phyloP scores from a whole-genome alignment of 2,888 invertebrate species.

The Eledone cirrhosa region DNA sequence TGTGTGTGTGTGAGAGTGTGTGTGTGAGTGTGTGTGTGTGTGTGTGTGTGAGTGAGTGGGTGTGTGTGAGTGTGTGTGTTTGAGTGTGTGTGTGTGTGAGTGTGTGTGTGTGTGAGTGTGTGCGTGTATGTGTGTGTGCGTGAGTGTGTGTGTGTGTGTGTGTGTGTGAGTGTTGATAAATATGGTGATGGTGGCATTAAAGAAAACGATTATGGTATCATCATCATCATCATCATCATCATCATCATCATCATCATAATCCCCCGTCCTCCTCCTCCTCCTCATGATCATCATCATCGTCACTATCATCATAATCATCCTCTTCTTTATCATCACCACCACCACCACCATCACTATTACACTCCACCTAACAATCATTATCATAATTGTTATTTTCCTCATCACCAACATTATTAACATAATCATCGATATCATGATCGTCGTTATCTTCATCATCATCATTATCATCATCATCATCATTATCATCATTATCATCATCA shows the following conservation, averaged over 20 bases:
- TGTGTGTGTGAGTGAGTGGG: no score
- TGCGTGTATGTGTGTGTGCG: no score
- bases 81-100: no score
- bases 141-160: no score
- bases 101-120: no score
- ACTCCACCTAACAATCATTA: neutral
- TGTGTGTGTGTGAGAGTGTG: no score
- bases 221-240: constrained; percentile 6
- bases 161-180: no score
- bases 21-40: no score
- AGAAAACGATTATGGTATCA: no score
- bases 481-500: neutral
- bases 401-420: neutral
- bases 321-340: neutral
- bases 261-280: neutral
- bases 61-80: no score
- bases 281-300: neutral
- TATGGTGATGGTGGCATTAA: no score
- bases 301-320: neutral
- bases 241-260: constrained; percentile 1
- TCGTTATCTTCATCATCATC: neutral
- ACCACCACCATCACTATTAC: neutral
- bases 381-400: neutral
- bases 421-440: neutral
- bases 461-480: constrained; percentile 2